Conservation (phyloP, 2,797 vertebrate species). For the Decapterus maruadsi region DNA sequence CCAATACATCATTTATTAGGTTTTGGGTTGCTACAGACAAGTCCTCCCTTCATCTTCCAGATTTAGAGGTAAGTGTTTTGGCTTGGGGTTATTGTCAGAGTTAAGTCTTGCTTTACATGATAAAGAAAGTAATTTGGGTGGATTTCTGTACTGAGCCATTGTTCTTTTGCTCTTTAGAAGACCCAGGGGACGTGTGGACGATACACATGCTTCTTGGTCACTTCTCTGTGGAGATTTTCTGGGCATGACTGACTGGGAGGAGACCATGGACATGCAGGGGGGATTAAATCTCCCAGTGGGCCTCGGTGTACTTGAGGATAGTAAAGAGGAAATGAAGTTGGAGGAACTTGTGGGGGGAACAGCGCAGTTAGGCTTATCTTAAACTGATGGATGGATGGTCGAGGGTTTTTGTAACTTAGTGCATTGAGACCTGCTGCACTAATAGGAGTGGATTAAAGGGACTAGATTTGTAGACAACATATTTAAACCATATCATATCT, state of each 20-base stretch:
- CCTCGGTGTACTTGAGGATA: conserved; percentile 25
- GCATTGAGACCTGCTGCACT: neutral
- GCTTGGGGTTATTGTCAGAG: conserved; percentile 15
- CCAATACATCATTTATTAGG: too few relatives aligned
- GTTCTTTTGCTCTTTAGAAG: conserved; percentile 21
- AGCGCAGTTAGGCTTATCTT: neutral
- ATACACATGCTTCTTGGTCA: conserved; percentile 40
- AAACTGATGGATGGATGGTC: neutral
- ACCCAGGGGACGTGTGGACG: conserved; percentile 23
- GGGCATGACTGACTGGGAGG: conserved; percentile 24
- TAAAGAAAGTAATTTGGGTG: neutral
- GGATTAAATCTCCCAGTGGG: conserved; percentile 52
- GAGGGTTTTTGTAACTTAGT: too few relatives aligned
- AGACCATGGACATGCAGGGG: conserved; percentile 29
- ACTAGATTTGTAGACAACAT: neutral
- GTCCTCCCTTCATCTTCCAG: neutral
- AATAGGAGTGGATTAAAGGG: neutral
- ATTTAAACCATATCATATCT: neutral
- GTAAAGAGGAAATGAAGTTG: conserved; percentile 18
- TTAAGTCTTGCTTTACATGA: conserved; percentile 15
- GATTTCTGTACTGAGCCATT: conserved; percentile 13
- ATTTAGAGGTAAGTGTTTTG: conserved; percentile 2
- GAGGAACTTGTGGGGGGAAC: neutral
- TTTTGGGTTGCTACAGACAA: neutral
- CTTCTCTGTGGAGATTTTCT: conserved; percentile 40